Base-by-base conservation (phyloP, 2,113 vertebrate species). In the Turdus rufiventris region DNA sequence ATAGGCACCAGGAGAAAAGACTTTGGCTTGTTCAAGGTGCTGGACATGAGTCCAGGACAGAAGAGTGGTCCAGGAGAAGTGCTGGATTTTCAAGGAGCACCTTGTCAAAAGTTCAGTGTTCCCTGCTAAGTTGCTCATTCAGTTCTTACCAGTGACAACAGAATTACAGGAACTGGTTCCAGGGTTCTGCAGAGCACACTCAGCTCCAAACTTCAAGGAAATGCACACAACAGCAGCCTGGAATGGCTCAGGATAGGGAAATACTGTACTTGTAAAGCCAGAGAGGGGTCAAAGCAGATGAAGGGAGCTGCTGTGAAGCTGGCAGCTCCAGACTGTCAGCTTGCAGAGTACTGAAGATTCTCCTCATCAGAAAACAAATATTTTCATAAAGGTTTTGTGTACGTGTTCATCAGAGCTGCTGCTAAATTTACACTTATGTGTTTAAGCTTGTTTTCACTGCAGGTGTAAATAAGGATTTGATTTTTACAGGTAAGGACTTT, bases 221-320 rank as follows among this genome's bases (percentile, higher is more conserved):
- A 45, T 0, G 1, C 1, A 8, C 14, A 7, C 15, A n/a, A 0
- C 15, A 79, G 36, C 36, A 72, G 12, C 7, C 38, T 75, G 31
- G 10, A 43, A 25, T 10, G 53, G 58, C 26, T 36, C 66, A 42
- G 53, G n/a, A 36, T 8, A 18, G 33, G 47, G 67, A 48, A 71
- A 63, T 3, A 6, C 9, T 12, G 23, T 0, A 5, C 21, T 23
- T 29, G 28, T 7, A 47, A 66, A 74, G 50, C 6, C 76, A 62
- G 42, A 47, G 12, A 57, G 34, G 65, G 42, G 18, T 54, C 53
- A 47, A 10, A 66, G 43, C 24, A 63, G 28, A 8, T 26, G 28
- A 2, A n/a, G 14, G 2, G 20, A 29, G 8, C 2, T 66, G 38
- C 38, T 40, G 12, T 5, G 40, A 12, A 40, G 58, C 25, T 58